phyloP scores from a whole-genome alignment of 2,113 vertebrate species.

The Pica pica region DNA sequence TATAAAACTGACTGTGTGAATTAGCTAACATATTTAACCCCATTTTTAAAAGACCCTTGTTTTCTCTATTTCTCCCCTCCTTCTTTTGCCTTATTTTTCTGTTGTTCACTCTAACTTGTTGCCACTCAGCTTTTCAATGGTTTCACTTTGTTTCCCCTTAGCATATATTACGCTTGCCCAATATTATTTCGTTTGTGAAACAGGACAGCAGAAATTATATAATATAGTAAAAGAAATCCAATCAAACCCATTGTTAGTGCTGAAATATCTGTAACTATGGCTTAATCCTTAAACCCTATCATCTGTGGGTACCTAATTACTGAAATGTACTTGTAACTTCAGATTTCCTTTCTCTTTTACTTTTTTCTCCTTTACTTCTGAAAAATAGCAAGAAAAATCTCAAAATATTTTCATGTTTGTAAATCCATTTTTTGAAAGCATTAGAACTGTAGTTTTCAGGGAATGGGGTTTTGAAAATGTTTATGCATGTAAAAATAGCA shows the following conservation, averaged over 20 bases:
- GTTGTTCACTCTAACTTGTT: not conserved
- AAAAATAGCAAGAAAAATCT: not conserved
- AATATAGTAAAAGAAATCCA: not conserved
- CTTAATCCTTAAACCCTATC: not conserved
- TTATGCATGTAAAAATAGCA: not conserved
- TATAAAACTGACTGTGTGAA: not conserved
- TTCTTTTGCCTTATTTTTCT: not conserved
- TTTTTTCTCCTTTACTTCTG: not conserved
- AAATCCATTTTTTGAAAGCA: not conserved
- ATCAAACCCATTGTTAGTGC: not conserved
- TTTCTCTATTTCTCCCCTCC: not conserved
- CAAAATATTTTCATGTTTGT: not conserved
- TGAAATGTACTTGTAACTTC: not conserved
- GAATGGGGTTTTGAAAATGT: not conserved
- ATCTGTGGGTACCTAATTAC: not conserved
- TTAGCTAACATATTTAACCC: not conserved
- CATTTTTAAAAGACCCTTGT: not conserved
- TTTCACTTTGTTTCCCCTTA: not conserved
- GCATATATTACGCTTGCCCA: not conserved
- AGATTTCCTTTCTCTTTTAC: not conserved
- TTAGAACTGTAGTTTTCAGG: not conserved
- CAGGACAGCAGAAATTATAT: not conserved
- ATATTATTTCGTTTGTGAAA: not conserved
- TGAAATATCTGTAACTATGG: not conserved
- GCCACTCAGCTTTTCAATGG: not conserved